These are phyloP conservation scores for Proterorhinus semilunaris DNA, from an alignment of 2,113 vertebrate species.

Conservation along the genomic window DNA sequence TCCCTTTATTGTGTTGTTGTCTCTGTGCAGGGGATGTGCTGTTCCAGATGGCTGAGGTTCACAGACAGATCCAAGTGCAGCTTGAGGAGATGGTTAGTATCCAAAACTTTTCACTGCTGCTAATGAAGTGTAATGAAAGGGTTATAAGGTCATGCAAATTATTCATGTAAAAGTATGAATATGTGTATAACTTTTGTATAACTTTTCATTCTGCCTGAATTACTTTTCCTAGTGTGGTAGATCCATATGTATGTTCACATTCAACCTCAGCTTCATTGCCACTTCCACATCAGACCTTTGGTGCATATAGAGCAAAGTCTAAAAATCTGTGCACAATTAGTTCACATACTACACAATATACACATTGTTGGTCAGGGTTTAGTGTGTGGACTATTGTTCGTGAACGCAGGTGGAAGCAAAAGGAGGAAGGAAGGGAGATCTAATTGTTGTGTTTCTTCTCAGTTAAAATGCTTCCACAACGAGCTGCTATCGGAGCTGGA, in stretches of 20 bases:
- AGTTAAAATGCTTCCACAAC: constrained; percentile 98
- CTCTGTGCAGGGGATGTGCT: constrained; percentile 89
- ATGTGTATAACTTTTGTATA: not conserved
- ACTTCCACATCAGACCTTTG: too few species aligned
- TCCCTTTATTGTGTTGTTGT: constrained; percentile 35
- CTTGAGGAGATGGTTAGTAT: constrained; percentile 95
- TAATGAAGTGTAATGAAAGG: not conserved
- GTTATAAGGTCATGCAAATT: not conserved
- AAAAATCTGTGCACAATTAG: too few species aligned
- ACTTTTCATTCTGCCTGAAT: too few species aligned
- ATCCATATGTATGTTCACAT: too few species aligned
- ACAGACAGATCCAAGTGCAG: constrained; percentile 98
- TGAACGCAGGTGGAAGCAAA: not conserved
- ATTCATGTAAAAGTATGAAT: not conserved
- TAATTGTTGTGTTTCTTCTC: constrained; percentile 15
- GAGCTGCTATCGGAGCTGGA: constrained; percentile 95
- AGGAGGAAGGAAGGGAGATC: too few species aligned
- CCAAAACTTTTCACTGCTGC: constrained; percentile 13
- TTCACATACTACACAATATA: too few species aligned
- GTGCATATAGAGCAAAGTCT: too few species aligned
- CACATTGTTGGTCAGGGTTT: too few species aligned
- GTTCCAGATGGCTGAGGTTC: constrained; percentile 99
- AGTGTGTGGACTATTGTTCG: not conserved
- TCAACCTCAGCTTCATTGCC: too few species aligned
- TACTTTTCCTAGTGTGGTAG: too few species aligned